Conservation (phyloP, 2,113 vertebrate species). For the Hyperoodon ampullatus region DNA sequence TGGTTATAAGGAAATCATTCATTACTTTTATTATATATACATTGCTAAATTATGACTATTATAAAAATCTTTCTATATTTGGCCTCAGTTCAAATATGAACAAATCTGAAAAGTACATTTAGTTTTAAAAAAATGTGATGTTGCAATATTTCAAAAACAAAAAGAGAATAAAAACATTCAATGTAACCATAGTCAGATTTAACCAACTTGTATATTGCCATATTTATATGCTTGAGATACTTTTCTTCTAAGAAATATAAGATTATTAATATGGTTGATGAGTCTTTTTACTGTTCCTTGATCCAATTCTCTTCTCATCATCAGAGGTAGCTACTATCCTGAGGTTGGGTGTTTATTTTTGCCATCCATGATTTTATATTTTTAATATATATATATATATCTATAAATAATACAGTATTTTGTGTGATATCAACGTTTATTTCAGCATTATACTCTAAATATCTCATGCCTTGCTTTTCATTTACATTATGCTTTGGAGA, state of each 20-base stretch:
- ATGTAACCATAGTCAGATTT: background rate
- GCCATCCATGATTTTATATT: background rate
- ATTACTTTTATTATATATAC: constrained; percentile 28
- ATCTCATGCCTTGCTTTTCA: background rate
- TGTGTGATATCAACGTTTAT: background rate
- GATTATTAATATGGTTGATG: background rate
- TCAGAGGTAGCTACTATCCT: background rate
- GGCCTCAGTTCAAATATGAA: constrained; percentile 20
- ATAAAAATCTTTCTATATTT: constrained; percentile 32
- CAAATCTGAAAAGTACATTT: constrained; percentile 41
- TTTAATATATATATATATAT: background rate
- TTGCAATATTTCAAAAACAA: constrained; percentile 34
- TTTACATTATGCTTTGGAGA: background rate
- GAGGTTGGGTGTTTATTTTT: background rate
- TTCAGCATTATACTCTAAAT: background rate
- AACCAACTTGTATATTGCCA: background rate
- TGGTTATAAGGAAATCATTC: constrained; percentile 37
- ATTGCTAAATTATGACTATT: background rate
- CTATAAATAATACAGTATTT: background rate
- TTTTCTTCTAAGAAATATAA: constrained; percentile 25
- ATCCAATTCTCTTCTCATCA: background rate
- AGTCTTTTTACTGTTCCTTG: background rate
- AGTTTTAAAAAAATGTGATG: constrained; percentile 15
- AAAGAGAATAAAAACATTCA: background rate
- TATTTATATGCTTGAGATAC: background rate